Conservation (phyloP, 2,888 invertebrate species). For the Seira ritae region DNA sequence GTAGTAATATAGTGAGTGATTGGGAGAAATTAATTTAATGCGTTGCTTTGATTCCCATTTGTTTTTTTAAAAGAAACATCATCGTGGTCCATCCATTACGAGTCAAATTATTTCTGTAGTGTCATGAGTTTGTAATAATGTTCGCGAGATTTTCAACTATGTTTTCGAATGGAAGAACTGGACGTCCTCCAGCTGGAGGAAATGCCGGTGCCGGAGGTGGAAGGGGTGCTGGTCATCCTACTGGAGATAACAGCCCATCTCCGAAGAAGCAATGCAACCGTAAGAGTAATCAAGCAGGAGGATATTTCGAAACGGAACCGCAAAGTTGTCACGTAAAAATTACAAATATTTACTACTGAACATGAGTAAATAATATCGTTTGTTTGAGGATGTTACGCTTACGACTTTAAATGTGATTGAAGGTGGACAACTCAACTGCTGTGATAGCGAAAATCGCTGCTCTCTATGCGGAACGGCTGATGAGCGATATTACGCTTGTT, state of each 20-base stretch:
- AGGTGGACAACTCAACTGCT: slow-evolving; percentile 91
- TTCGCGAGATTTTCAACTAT: slow-evolving; percentile 66
- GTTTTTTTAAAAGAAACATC: too few relatives aligned
- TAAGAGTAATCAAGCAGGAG: slow-evolving; percentile 42
- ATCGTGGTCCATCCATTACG: too few relatives aligned
- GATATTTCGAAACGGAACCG: slow-evolving; percentile 31
- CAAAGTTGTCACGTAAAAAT: slow-evolving; percentile 63
- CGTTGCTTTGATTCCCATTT: too few relatives aligned
- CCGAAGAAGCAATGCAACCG: slow-evolving; percentile 67
- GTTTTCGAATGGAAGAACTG: slow-evolving; percentile 62
- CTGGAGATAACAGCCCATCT: slow-evolving; percentile 46
- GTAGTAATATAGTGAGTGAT: too few relatives aligned
- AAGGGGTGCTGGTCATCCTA: slow-evolving; percentile 36
- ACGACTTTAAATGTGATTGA: too few relatives aligned
- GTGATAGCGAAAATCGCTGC: slow-evolving; percentile 88
- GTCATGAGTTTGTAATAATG: too few relatives aligned
- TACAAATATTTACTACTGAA: not conserved
- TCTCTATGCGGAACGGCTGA: slow-evolving; percentile 88
- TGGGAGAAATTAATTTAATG: too few relatives aligned
- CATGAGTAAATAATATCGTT: too few relatives aligned
- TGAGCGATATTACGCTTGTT: slow-evolving; percentile 92
- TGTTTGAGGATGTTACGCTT: too few relatives aligned
- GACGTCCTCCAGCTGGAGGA: slow-evolving; percentile 43
- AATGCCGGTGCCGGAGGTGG: slow-evolving; percentile 33
- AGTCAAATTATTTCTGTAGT: too few relatives aligned